Conservation (phyloP, 2,888 invertebrate genomes). For the Cerceris ruficornis region DNA sequence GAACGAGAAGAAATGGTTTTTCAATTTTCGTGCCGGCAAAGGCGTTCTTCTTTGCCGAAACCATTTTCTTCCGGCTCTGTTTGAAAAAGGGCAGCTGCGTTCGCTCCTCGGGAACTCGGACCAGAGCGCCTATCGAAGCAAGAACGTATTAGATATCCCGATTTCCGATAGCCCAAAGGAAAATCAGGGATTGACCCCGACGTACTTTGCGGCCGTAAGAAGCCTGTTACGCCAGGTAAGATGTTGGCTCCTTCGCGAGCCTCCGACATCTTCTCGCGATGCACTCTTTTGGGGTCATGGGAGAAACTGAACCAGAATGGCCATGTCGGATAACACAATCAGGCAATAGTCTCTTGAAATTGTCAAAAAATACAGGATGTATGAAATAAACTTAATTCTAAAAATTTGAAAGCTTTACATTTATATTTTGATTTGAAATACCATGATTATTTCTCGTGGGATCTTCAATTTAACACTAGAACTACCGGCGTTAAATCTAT, state of each 20-base stretch:
- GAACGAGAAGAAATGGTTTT: neutral
- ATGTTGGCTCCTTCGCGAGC: slow-evolving; percentile 22
- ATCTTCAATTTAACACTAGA: no score
- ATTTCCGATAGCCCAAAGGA: slow-evolving; percentile 19
- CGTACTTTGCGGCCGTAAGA: slow-evolving; percentile 35
- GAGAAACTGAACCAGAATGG: slow-evolving; percentile 18
- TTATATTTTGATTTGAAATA: no score
- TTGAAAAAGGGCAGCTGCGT: slow-evolving; percentile 16
- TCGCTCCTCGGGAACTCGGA: neutral
- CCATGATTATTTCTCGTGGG: no score
- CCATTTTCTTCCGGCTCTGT: slow-evolving; percentile 3
- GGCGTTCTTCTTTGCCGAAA: neutral
- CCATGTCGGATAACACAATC: no score
- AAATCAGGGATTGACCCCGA: slow-evolving; percentile 58
- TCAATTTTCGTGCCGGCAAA: neutral
- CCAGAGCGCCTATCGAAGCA: neutral
- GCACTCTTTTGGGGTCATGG: slow-evolving; percentile 21
- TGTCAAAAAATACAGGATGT: no score
- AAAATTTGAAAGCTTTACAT: no score
- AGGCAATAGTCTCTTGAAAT: no score
- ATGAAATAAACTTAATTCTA: no score
- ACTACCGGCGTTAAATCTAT: no score
- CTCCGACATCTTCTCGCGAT: slow-evolving; percentile 7
- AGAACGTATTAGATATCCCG: slow-evolving; percentile 29
- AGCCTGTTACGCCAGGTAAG: slow-evolving; percentile 46